A percentile compares a stretch with the other conserved stretches of the same genome.
Evolutionary conservation across 1,140 invertebrate genomes (phyloP).

Genomic region (Sitodiplosis mosellana): DNA sequence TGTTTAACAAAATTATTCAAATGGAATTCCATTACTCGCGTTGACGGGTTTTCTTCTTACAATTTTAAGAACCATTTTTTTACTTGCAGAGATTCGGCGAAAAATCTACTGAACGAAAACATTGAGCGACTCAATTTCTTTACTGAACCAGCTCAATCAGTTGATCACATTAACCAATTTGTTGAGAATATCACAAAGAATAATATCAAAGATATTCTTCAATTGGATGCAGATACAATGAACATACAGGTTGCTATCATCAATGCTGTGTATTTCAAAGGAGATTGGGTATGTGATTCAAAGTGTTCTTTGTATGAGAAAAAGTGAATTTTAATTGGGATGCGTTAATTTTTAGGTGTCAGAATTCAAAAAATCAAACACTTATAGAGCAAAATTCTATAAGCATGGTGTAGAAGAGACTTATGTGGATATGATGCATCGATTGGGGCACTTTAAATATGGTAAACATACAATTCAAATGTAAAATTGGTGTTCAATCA

Average conservation of each 20-base stretch:
- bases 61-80: too few species aligned
- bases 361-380: too few species aligned
- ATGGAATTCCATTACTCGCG: too few species aligned
- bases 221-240: conserved; percentile 25
- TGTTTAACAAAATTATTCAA: too few species aligned
- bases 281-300: conserved; percentile 64
- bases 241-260: conserved; percentile 55
- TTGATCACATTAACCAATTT: conserved; percentile 59
- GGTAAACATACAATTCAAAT: too few species aligned
- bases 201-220: conserved; percentile 60
- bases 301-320: conserved; percentile 45
- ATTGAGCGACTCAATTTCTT: conserved; percentile 44
- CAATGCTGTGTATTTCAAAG: conserved; percentile 86
- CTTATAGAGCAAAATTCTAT: conserved; percentile 41
- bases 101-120: conserved; percentile 42
- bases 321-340: conserved; percentile 22
- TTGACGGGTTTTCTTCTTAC: too few species aligned
- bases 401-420: conserved; percentile 35
- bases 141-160: conserved; percentile 32
- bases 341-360: too few species aligned
- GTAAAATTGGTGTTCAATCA: too few species aligned
- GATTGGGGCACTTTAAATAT: too few species aligned
- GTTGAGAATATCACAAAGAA: conserved; percentile 55
- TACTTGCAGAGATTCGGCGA: conserved; percentile 39
- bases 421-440: too few species aligned